Conservation (phyloP, 2,888 invertebrate species). For the Acrobeloides nanus region DNA sequence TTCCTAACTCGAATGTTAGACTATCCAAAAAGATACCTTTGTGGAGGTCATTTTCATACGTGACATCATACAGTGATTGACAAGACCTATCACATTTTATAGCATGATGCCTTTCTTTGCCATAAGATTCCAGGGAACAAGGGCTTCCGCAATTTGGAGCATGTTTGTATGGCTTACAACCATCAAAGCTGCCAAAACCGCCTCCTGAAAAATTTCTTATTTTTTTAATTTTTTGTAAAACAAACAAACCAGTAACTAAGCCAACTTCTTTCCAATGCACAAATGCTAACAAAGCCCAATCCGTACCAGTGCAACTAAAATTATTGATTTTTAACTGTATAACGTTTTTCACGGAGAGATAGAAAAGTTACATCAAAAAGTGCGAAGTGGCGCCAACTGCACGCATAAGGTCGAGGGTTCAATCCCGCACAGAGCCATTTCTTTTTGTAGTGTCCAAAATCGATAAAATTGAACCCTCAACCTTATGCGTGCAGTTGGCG, state of each 20-base stretch:
- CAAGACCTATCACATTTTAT: conserved; percentile 17
- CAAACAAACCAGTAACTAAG: conserved; percentile 25
- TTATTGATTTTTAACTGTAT: no score
- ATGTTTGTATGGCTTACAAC: conserved; percentile 26
- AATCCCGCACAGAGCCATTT: no score
- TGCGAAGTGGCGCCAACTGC: no score
- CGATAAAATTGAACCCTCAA: no score
- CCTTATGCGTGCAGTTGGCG: no score
- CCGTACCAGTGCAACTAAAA: conserved; percentile 32
- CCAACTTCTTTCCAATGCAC: conserved; percentile 33
- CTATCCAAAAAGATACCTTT: conserved; percentile 1
- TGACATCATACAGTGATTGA: conserved; percentile 15
- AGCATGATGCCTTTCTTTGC: conserved; percentile 2
- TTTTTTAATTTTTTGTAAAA: no score
- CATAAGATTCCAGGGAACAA: conserved; percentile 19
- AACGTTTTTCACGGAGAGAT: no score
- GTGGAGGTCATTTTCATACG: conserved; percentile 20
- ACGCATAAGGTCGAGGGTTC: no score
- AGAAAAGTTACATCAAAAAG: no score
- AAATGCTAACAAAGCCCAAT: conserved; percentile 41
- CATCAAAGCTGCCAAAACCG: conserved; percentile 23
- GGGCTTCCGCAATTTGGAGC: conserved; percentile 21
- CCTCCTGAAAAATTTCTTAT: conserved; percentile 54
- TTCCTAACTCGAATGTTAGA: no score
- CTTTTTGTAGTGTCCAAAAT: no score